phyloP scores from a whole-genome alignment of 2,797 vertebrate genomes.

The Argyrosomus regius region DNA sequence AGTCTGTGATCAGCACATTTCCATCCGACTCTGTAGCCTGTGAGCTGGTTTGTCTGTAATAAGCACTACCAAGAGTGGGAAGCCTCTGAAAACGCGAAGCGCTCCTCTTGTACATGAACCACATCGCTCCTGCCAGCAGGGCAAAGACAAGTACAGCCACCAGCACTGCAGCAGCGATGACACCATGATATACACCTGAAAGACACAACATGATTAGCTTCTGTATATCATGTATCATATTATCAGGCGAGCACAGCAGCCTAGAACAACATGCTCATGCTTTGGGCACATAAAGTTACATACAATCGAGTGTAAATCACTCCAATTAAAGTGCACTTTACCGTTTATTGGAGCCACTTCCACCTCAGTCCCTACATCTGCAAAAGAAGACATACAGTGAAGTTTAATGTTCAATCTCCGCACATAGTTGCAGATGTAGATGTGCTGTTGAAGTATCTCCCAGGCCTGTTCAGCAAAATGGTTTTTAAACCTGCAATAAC shows the following conservation, averaged over 20 bases:
- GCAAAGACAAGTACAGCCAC: conserved; percentile 84
- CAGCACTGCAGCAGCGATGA: conserved; percentile 83
- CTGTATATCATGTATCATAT: no score
- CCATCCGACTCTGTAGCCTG: conserved; percentile 87
- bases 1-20: conserved; percentile 91
- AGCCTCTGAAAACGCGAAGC: conserved; percentile 79
- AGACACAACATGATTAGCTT: conserved; percentile 35
- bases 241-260: background rate
- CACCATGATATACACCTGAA: conserved; percentile 85
- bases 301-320: background rate
- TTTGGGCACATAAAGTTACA: background rate
- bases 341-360: conserved; percentile 84
- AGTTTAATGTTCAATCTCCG: background rate
- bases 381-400: conserved; percentile 47
- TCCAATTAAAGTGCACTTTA: conserved; percentile 61
- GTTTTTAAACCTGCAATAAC: background rate
- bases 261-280: background rate
- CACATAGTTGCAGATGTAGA: background rate
- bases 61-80: conserved; percentile 80
- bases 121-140: conserved; percentile 80
- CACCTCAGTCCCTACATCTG: conserved; percentile 80
- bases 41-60: conserved; percentile 86
- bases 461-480: background rate
- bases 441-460: background rate
- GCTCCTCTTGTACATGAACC: conserved; percentile 88